These are phyloP conservation scores for Myzus persicae DNA, from an alignment of 1,140 invertebrate species.

Conservation along the genomic window DNA sequence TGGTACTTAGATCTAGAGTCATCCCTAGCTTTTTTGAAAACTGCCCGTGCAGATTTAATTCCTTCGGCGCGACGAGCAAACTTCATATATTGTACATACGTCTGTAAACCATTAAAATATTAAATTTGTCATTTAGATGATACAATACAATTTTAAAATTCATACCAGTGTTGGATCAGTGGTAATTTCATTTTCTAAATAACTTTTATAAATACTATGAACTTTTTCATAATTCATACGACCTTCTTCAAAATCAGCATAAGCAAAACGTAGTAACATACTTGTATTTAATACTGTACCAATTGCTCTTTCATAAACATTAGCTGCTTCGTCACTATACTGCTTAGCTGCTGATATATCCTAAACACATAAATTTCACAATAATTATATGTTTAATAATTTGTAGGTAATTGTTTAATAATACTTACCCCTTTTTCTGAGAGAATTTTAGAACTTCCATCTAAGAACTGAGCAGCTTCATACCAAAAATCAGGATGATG, in stretches of 20 bases:
- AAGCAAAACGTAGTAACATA: conserved; percentile 95
- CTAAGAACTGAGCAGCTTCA: conserved; percentile 95
- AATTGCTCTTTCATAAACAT: conserved; percentile 92
- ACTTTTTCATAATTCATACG: conserved; percentile 96
- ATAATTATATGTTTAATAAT: background rate
- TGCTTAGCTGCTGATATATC: conserved; percentile 90
- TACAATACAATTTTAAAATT: conserved; percentile 58
- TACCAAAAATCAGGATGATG: conserved; percentile 99
- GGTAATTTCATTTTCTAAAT: conserved; percentile 81
- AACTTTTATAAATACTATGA: conserved; percentile 94
- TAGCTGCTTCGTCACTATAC: conserved; percentile 92
- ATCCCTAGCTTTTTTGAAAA: conserved; percentile 95
- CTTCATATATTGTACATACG: conserved; percentile 99
- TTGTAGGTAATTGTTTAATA: background rate
- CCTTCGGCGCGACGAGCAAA: conserved; percentile 96
- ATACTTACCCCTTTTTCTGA: conserved; percentile 88
- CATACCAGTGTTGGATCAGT: conserved; percentile 93
- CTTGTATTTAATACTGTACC: conserved; percentile 85
- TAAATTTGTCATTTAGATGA: background rate
- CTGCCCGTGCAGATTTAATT: conserved; percentile 91
- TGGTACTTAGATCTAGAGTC: conserved; percentile 72
- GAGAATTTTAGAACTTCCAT: conserved; percentile 90
- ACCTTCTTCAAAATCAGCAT: conserved; percentile 98
- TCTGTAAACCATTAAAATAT: conserved; percentile 68
- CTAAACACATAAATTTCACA: conserved; percentile 65